Percentiles rank a stretch among this genome's conserved stretches.
These are phyloP conservation scores for Psococerastis gibbosa DNA, from an alignment of 2,888 invertebrate genomes.

Conservation along the genomic window DNA sequence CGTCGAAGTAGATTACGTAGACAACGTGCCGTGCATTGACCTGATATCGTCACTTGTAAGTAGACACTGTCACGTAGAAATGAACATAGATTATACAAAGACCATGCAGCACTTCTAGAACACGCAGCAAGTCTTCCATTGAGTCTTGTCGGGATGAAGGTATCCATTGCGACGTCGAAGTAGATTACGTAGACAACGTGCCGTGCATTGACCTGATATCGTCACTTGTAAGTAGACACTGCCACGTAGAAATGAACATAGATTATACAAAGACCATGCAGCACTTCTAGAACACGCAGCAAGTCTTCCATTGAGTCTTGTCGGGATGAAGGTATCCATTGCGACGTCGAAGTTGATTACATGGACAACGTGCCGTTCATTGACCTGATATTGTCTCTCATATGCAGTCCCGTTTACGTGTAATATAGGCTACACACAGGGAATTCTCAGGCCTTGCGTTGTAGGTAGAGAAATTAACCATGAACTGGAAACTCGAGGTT, in stretches of 20 bases:
- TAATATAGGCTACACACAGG: constrained; percentile 33
- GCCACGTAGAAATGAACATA: constrained; percentile 4
- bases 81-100: constrained; percentile 33
- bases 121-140: constrained; percentile 84
- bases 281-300: constrained; percentile 94
- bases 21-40: constrained; percentile 91
- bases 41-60: constrained; percentile 70
- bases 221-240: constrained; percentile 41
- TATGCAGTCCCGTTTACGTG: constrained; percentile 24
- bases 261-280: constrained; percentile 72
- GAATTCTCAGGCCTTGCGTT: too few relatives aligned
- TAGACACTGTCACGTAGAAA: constrained; percentile 12
- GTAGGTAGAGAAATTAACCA: too few relatives aligned
- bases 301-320: constrained; percentile 87
- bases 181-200: constrained; percentile 88
- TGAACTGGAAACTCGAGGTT: too few relatives aligned
- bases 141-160: constrained; percentile 90
- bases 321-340: constrained; percentile 77
- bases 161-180: constrained; percentile 71
- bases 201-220: constrained; percentile 92
- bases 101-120: constrained; percentile 97
- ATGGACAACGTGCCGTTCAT: constrained; percentile 92
- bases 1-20: constrained; percentile 82
- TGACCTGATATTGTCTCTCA: constrained; percentile 79
- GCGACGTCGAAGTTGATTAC: constrained; percentile 81